Evolutionary conservation across 2,888 invertebrate species (phyloP).

Genomic region (Lacanobia wlatinum): DNA sequence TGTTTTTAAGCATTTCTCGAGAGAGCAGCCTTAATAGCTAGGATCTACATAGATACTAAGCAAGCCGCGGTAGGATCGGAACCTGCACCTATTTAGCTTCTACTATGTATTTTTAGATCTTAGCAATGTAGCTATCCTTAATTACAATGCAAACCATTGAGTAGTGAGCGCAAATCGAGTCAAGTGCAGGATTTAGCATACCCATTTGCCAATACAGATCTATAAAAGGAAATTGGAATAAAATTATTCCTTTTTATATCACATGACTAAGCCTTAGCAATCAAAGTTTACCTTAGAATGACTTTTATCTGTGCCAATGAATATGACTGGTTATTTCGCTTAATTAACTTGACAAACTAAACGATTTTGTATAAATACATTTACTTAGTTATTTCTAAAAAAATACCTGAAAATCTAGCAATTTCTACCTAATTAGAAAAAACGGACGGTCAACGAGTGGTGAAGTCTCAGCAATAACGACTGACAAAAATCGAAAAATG

Average conservation of each 20-base stretch:
- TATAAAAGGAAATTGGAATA: conserved; percentile 27
- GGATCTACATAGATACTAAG: too few relatives aligned
- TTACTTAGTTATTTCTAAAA: too few relatives aligned
- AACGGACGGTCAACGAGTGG: too few relatives aligned
- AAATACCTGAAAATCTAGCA: too few relatives aligned
- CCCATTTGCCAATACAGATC: neutral
- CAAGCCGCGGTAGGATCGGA: neutral
- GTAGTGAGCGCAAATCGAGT: conserved; percentile 10
- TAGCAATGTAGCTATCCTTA: neutral
- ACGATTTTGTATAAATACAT: too few relatives aligned
- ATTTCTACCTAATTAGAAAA: too few relatives aligned
- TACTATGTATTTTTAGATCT: neutral
- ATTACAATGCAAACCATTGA: conserved; percentile 12
- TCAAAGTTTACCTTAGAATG: neutral
- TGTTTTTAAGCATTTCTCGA: too few relatives aligned
- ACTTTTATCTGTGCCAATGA: neutral
- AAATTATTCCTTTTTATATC: conserved; percentile 22
- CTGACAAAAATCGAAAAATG: too few relatives aligned
- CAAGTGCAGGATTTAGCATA: conserved; percentile 4
- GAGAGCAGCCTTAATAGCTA: too few relatives aligned
- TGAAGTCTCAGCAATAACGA: too few relatives aligned
- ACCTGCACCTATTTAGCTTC: neutral
- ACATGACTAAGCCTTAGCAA: conserved; percentile 1
- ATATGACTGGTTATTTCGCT: neutral
- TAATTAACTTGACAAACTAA: neutral